Percentiles rank a stretch among this genome's conserved stretches.
These are phyloP conservation scores for Brienomyrus longianalis DNA, from an alignment of 2,113 vertebrate species.

Conservation along the genomic window DNA sequence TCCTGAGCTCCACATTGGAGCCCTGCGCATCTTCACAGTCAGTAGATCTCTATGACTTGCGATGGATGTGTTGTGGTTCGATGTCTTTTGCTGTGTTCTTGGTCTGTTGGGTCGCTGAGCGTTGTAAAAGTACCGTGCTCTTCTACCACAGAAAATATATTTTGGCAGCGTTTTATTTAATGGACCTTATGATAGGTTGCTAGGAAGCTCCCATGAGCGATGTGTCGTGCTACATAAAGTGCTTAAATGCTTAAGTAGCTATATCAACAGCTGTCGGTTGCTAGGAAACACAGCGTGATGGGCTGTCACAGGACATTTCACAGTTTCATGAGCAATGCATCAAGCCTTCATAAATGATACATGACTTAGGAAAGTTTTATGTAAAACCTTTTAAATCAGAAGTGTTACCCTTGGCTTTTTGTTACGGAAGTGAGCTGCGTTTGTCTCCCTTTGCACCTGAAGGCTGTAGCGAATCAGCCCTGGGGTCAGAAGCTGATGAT, in stretches of 20 bases:
- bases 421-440: neutral
- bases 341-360: neutral
- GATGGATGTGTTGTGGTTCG: neutral
- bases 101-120: neutral
- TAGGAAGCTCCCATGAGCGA: neutral
- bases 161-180: neutral
- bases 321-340: neutral
- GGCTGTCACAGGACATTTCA: neutral
- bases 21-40: slow-evolving; percentile 80
- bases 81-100: neutral
- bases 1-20: slow-evolving; percentile 82
- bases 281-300: neutral
- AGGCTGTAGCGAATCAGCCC: slow-evolving; percentile 82
- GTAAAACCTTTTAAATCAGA: neutral
- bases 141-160: neutral
- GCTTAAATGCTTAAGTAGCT: neutral
- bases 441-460: neutral
- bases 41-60: slow-evolving; percentile 33
- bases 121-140: neutral
- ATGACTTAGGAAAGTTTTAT: neutral
- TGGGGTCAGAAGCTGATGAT: slow-evolving; percentile 93
- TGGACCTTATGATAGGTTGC: neutral
- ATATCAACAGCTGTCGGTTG: neutral
- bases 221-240: neutral
- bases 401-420: neutral